phyloP scores from a whole-genome alignment of 2,797 vertebrate genomes.

The Neopelma chrysocephalum region DNA sequence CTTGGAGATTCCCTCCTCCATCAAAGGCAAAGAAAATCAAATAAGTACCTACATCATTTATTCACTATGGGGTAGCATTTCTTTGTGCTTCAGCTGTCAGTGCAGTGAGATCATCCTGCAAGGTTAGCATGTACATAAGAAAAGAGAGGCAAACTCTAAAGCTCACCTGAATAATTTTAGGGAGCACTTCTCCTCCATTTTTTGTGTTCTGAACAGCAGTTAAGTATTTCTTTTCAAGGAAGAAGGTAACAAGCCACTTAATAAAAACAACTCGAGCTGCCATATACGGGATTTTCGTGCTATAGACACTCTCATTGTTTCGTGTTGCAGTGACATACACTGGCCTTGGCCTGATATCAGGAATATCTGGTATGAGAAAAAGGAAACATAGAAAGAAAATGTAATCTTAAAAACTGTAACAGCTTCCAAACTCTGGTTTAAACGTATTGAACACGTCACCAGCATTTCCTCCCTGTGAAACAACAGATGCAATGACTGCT shows the following conservation, averaged over 20 bases:
- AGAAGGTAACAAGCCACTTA: slow-evolving; percentile 98
- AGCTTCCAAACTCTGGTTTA: background rate
- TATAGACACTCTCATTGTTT: slow-evolving; percentile 92
- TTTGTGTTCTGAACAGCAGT: slow-evolving; percentile 84
- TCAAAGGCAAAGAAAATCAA: background rate
- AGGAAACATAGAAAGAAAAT: background rate
- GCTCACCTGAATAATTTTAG: slow-evolving; percentile 93
- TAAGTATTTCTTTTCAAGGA: slow-evolving; percentile 97
- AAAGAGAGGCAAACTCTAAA: background rate
- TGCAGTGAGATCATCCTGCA: background rate
- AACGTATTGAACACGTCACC: background rate
- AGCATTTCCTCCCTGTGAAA: background rate
- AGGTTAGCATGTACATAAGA: accelerated
- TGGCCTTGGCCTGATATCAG: slow-evolving; percentile 91
- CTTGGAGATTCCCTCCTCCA: background rate
- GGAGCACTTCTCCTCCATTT: slow-evolving; percentile 92
- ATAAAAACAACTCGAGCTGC: slow-evolving; percentile 96
- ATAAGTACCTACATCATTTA: background rate
- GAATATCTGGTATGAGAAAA: slow-evolving; percentile 83
- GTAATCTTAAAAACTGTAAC: background rate
- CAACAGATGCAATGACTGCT: background rate
- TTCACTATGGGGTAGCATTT: background rate
- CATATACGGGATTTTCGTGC: slow-evolving; percentile 94
- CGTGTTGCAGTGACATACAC: slow-evolving; percentile 86
- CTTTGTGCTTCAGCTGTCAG: background rate